Conservation (phyloP, 2,888 invertebrate genomes). For the Trichopoda pennipes region DNA sequence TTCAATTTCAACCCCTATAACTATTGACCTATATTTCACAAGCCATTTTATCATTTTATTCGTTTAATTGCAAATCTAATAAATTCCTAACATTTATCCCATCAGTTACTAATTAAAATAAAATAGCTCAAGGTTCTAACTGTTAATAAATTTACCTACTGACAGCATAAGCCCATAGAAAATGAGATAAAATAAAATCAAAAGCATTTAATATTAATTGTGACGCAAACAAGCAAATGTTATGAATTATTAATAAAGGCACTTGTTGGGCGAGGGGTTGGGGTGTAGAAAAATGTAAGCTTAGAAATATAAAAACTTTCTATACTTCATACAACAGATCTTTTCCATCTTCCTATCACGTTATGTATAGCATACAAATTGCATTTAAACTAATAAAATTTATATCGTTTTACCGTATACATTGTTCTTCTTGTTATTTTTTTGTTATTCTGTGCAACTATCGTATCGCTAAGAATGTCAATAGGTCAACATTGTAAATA, state of each 20-base stretch:
- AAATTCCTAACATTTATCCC: neutral
- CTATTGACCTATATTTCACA: too few relatives aligned
- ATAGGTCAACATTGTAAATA: constrained; percentile 68
- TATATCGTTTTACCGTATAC: neutral
- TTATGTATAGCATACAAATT: constrained; percentile 11
- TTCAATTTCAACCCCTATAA: too few relatives aligned
- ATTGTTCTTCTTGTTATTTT: too few relatives aligned
- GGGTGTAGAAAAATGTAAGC: neutral
- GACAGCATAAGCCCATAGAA: constrained; percentile 21
- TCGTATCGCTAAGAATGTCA: constrained; percentile 57
- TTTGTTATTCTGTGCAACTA: neutral
- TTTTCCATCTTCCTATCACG: neutral
- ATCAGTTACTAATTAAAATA: constrained; percentile 14
- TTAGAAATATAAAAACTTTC: neutral
- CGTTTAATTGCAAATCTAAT: too few relatives aligned
- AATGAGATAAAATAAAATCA: constrained; percentile 13
- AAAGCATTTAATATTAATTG: neutral
- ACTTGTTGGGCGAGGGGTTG: neutral
- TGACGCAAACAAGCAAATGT: constrained; percentile 1
- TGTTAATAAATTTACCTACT: constrained; percentile 30
- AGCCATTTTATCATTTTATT: too few relatives aligned
- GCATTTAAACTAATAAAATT: constrained; percentile 30
- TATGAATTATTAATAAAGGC: constrained; percentile 33
- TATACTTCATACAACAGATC: neutral
- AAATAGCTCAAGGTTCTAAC: neutral